These are phyloP conservation scores for Neomonachus schauinslandi DNA, from an alignment of 2,113 vertebrate species.

Conservation along the genomic window DNA sequence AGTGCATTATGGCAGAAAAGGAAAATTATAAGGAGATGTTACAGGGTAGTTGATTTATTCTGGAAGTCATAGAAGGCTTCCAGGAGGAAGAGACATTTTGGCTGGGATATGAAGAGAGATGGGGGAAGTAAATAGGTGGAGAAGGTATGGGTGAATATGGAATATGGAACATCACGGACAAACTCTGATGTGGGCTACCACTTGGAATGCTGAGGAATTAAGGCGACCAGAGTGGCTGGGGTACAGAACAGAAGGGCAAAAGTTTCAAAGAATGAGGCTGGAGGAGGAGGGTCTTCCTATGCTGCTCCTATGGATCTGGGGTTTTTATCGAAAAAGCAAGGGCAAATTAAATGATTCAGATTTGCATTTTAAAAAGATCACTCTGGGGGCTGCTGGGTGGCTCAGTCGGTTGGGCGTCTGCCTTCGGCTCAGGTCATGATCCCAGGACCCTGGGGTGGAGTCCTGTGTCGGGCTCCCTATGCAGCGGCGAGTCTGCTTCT, in stretches of 20 bases:
- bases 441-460: neutral
- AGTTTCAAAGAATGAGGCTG: neutral
- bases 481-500: neutral
- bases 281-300: neutral
- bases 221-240: neutral
- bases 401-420: neutral
- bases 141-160: neutral
- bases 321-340: neutral
- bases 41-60: neutral
- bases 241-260: neutral
- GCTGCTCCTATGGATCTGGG: neutral
- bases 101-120: neutral
- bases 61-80: neutral
- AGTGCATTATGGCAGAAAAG: neutral
- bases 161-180: fast-evolving
- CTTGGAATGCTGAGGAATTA: neutral
- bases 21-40: neutral
- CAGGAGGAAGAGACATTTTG: neutral
- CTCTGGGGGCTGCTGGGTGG: neutral
- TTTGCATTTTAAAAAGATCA: neutral
- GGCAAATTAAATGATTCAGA: neutral
- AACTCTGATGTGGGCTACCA: neutral
- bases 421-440: neutral
- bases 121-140: no score
- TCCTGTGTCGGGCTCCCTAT: neutral